These are phyloP conservation scores for Colletes latitarsis DNA, from an alignment of 1,140 invertebrate genomes.

Conservation along the genomic window DNA sequence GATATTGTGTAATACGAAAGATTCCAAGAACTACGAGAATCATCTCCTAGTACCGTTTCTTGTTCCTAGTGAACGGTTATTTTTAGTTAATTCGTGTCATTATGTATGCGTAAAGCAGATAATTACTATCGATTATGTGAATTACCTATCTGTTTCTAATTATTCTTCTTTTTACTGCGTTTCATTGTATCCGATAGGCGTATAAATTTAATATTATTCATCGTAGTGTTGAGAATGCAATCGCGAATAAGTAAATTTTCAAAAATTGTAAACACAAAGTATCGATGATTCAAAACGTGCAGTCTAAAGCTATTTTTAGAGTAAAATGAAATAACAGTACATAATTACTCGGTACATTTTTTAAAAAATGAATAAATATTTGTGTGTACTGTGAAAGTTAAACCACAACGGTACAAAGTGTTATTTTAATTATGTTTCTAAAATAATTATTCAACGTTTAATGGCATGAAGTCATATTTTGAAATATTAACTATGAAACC, in stretches of 20 bases:
- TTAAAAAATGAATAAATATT: too few species aligned
- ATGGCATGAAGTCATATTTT: not conserved
- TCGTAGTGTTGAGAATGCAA: not conserved
- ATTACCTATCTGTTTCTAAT: too few species aligned
- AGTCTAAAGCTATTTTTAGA: not conserved
- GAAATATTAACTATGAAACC: not conserved
- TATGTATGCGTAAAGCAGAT: not conserved
- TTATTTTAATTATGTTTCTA: too few species aligned
- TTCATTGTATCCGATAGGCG: not conserved
- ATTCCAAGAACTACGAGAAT: not conserved
- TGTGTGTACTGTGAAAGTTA: too few species aligned
- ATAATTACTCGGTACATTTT: too few species aligned
- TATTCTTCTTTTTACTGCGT: not conserved
- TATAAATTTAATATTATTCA: not conserved
- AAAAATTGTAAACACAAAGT: not conserved
- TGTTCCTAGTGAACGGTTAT: not conserved
- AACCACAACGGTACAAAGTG: too few species aligned
- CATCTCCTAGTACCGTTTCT: conserved; percentile 8
- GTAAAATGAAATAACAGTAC: too few species aligned
- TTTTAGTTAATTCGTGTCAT: not conserved
- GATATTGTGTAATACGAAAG: conserved; percentile 7
- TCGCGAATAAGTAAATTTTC: not conserved
- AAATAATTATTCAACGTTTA: too few species aligned
- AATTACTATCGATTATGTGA: not conserved
- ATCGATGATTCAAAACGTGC: not conserved